Conservation (phyloP, 2,113 vertebrate genomes). For the Phrynosoma platyrhinos region DNA sequence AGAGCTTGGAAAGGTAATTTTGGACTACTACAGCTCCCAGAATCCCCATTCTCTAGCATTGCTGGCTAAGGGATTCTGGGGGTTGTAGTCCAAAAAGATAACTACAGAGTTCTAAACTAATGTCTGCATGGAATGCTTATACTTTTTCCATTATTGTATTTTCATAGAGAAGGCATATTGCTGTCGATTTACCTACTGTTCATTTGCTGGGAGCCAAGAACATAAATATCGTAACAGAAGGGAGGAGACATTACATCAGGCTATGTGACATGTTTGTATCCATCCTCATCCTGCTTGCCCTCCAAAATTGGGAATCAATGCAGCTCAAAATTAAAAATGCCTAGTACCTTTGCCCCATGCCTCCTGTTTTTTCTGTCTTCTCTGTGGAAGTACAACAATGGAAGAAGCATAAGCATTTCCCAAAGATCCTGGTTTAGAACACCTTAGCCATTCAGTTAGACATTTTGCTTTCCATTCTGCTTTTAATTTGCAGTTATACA, state of each 20-base stretch:
- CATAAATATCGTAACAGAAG: no score
- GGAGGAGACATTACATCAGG: no score
- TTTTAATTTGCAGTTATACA: slow-evolving; percentile 29
- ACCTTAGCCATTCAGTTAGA: slow-evolving; percentile 56
- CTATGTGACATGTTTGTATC: background rate
- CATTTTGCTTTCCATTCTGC: slow-evolving; percentile 42
- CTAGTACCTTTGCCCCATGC: background rate
- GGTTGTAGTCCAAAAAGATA: background rate
- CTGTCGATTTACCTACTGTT: background rate
- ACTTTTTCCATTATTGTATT: background rate
- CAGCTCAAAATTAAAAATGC: background rate
- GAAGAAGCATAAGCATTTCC: slow-evolving; percentile 22
- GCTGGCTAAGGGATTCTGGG: background rate
- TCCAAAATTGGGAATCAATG: no score
- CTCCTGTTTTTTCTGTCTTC: background rate
- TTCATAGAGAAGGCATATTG: background rate
- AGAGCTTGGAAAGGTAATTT: background rate
- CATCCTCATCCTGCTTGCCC: no score
- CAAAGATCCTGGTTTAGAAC: slow-evolving; percentile 50
- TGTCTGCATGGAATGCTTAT: no score
- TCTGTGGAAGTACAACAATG: background rate
- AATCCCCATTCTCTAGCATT: background rate
- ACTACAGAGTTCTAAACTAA: background rate
- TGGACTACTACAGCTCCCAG: background rate
- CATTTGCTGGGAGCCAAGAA: no score